Evolutionary conservation across 2,113 vertebrate genomes (phyloP).

Genomic region (Tricholaema leucomelas): DNA sequence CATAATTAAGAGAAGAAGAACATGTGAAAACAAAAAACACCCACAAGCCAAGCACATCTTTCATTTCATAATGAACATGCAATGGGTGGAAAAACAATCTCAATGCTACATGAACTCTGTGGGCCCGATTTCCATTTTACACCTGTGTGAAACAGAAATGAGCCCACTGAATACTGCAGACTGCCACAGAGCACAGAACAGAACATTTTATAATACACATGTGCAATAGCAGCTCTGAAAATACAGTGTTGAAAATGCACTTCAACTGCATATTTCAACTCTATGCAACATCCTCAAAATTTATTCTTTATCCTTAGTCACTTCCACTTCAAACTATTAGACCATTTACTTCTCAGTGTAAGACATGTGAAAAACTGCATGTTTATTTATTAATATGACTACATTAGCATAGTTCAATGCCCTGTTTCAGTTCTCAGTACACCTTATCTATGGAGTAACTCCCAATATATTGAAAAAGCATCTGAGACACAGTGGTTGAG

Average conservation of each 20-base stretch:
- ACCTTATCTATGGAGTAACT: background rate
- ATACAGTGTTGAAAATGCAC: background rate
- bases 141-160: background rate
- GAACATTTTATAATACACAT: background rate
- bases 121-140: background rate
- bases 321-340: background rate
- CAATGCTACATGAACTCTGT: background rate
- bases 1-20: background rate
- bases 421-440: background rate
- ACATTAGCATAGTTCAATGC: background rate
- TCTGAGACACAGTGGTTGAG: background rate
- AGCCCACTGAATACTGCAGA: background rate
- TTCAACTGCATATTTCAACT: background rate
- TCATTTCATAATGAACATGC: background rate
- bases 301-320: background rate
- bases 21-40: background rate
- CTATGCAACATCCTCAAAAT: background rate
- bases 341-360: background rate
- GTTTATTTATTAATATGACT: background rate
- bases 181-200: background rate
- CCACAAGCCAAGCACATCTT: background rate
- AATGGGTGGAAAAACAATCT: background rate
- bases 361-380: background rate
- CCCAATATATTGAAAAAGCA: background rate
- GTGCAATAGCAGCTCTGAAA: background rate